Conservation (phyloP, 2,113 vertebrate genomes). For the Geococcyx californianus region DNA sequence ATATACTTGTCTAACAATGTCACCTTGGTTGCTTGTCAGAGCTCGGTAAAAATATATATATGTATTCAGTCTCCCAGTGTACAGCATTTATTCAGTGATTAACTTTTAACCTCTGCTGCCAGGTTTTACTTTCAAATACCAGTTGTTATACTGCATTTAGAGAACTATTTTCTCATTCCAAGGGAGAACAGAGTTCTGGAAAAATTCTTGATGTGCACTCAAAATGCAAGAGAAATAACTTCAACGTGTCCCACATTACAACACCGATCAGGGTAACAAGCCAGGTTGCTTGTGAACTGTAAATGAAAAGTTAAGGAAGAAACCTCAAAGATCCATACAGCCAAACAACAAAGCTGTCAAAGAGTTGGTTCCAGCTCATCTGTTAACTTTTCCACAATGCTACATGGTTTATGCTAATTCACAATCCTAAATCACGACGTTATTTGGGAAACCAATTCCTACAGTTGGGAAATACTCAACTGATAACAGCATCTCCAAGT, state of each 20-base stretch:
- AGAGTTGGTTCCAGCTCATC: constrained; percentile 5
- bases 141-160: not conserved
- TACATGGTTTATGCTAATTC: constrained; percentile 6
- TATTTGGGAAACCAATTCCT: constrained; percentile 37
- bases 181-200: constrained; percentile 20
- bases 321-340: constrained; percentile 35
- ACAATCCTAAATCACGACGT: not conserved
- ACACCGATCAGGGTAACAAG: not conserved
- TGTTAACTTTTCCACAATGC: constrained; percentile 32
- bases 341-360: not conserved
- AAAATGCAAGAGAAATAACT: constrained; percentile 17
- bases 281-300: not conserved
- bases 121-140: constrained; percentile 31
- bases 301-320: constrained; percentile 25
- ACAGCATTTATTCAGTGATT: constrained; percentile 59
- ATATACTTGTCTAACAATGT: constrained; percentile 56
- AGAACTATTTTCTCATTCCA: constrained; percentile 25
- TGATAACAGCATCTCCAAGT: constrained; percentile 6
- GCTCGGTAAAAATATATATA: constrained; percentile 72
- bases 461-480: constrained; percentile 9
- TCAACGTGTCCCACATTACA: not conserved
- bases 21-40: constrained; percentile 56
- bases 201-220: constrained; percentile 28
- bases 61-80: constrained; percentile 42
- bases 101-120: constrained; percentile 15